Conservation (phyloP, 2,797 vertebrate genomes). For the Danionella dracula region DNA sequence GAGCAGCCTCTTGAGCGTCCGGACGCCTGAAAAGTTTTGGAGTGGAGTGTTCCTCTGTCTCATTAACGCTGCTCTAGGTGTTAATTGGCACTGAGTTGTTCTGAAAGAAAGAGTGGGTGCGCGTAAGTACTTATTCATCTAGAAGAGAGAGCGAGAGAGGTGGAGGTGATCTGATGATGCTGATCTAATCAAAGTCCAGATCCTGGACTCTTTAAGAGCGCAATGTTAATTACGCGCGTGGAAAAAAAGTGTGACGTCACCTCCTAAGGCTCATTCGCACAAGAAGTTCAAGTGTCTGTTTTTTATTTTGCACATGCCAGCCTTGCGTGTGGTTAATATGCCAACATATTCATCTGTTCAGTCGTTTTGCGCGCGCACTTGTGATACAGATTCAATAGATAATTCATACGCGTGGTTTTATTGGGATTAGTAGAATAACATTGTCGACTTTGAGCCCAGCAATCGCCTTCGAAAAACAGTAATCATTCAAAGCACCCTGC, state of each 20-base stretch:
- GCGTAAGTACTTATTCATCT: slow-evolving; percentile 56
- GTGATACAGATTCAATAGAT: background rate
- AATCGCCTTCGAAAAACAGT: slow-evolving; percentile 73
- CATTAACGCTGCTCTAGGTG: slow-evolving; percentile 73
- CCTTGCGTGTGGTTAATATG: slow-evolving; percentile 15
- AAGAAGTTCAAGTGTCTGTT: slow-evolving; percentile 56
- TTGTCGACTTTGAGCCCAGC: slow-evolving; percentile 76
- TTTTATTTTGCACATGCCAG: slow-evolving; percentile 41
- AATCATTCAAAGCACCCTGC: slow-evolving; percentile 68
- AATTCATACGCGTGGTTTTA: slow-evolving; percentile 31
- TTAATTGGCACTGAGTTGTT: slow-evolving; percentile 69
- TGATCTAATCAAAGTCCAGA: slow-evolving; percentile 64
- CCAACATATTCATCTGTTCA: no score
- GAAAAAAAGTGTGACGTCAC: slow-evolving; percentile 65
- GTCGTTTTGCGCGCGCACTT: no score
- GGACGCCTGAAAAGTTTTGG: slow-evolving; percentile 65
- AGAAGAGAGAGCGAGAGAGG: slow-evolving; percentile 57
- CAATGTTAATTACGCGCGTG: slow-evolving; percentile 62
- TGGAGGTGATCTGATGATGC: slow-evolving; percentile 51
- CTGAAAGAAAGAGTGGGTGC: slow-evolving; percentile 66
- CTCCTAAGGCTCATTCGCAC: slow-evolving; percentile 53
- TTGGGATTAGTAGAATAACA: slow-evolving; percentile 67
- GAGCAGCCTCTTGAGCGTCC: slow-evolving; percentile 63
- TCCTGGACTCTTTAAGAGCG: slow-evolving; percentile 33
- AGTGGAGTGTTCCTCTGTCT: slow-evolving; percentile 66